Evolutionary conservation across 2,113 vertebrate species (phyloP), one percentile per base, ranked within the genome.

Genomic region (Poecile atricapillus): DNA sequence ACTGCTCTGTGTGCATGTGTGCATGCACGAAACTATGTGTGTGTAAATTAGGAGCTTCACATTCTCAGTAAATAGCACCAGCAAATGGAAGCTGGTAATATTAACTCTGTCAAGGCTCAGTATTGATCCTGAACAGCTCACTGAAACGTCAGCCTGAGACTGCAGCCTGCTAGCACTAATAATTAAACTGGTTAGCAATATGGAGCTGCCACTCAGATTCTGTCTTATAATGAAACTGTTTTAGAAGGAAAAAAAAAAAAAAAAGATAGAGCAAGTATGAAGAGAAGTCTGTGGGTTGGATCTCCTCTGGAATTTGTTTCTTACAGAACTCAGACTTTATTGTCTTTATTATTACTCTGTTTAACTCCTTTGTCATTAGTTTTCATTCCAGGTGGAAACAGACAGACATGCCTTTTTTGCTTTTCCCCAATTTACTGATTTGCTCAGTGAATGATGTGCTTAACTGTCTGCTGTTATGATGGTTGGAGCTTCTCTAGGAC

Each of bases 111-210:
- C 96, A 95, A 95, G 93, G 92, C 90, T 96, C 83, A 78, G 83
- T 96, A 97, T 97, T 96, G 95, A 97, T 96, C 85, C 79, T 64
- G 52, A 95, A 33, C 75, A 81, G 90, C 92, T 92, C 86, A 68
- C 76, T 93, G 87, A 96, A 94, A 96, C 46, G 31, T 78, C 93
- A 96, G 90, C 68, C 95, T 83, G 79, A 81, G 85, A 95, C 88
- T 81, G 68, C 85, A 94, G 95, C 79, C 85, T 2, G 22, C 87
- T 88, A 90, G 83, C 71, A 78, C 93, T 93, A 95, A 93, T 97
- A 97, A 97, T 97, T 97, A 97, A 96, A 96, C 90, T 76, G 90
- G 93, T 96, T 96, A 97, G 92, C 94, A 96, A 95, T 96, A 96
- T 93, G 92, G 93, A 96, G 88, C 92, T 96, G 96, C 85, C 95